Base-by-base conservation (phyloP, 2,797 vertebrate genomes). In the Eremophila alpestris region DNA sequence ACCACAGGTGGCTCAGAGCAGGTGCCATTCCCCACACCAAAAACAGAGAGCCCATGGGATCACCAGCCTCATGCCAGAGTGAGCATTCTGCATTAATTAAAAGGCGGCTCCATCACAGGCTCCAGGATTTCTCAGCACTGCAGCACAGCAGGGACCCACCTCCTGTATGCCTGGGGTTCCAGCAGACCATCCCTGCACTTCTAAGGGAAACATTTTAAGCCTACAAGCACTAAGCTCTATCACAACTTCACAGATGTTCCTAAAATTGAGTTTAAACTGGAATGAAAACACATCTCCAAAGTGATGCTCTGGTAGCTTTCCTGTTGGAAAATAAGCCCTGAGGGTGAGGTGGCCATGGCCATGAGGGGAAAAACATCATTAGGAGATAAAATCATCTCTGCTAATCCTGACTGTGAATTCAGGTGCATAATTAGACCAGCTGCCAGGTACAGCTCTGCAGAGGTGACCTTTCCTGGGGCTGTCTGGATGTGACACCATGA, bases 141-240 rank as follows among this genome's bases (percentile, higher is more conserved):
- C 30, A 18, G 70, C 2, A 1, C 32, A 43, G 30, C 0, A 0
- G 19, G 51, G 5, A 59, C 2, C 2, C 70, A n/a, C 12, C 0
- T 1, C 32, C 4, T 7, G 14, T 3, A 70, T 9, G 45, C 18
- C 19, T 7, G 18, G 23, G 20, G 16, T 34, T 68, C 59, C 67
- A 56, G n/a, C 43, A 93, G 36, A 40, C 6, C 36, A 59, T 2
- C 58, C 27, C 69, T 74, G 16, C 10, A 5, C 14, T 75, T 34
- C 45, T 36, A 58, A 58, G 43, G 20, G 17, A 88, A 90, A 15
- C 21, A 29, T 14, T 74, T 58, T 14, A 60, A 52, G n/a, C 36
- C 26, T 74, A 19, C 19, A n/a, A 71, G 60, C 68, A 85, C 16
- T 2, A 0, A 81, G 54, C 22, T 48, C 10, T 21, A 58, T 17